These are phyloP conservation scores for Colletes collaris DNA, from an alignment of 2,888 invertebrate genomes.

Conservation along the genomic window DNA sequence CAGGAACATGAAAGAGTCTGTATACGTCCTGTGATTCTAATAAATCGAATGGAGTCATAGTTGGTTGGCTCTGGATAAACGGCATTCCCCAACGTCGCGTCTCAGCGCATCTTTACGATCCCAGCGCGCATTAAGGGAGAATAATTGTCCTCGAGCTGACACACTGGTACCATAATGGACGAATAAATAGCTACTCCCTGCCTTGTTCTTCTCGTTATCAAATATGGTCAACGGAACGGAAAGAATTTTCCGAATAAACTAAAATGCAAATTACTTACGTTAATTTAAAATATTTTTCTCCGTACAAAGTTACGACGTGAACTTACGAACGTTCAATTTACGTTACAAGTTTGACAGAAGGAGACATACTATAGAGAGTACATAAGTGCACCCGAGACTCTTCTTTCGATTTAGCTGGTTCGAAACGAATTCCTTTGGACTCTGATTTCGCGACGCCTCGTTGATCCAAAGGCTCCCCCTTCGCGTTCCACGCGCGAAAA, in stretches of 20 bases:
- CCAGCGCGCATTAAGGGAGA: slow-evolving; percentile 25
- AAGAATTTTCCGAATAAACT: too few species aligned
- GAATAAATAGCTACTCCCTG: slow-evolving; percentile 29
- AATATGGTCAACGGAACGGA: too few species aligned
- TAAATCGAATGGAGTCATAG: slow-evolving; percentile 35
- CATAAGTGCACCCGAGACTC: too few species aligned
- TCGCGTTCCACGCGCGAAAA: slow-evolving; percentile 6
- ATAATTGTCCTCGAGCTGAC: slow-evolving; percentile 37
- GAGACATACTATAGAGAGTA: too few species aligned
- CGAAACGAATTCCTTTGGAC: slow-evolving; percentile 4
- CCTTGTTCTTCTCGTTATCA: too few species aligned
- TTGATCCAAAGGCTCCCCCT: not conserved
- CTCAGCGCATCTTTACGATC: slow-evolving; percentile 19
- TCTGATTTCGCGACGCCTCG: not conserved
- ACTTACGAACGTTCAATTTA: too few species aligned
- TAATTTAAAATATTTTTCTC: too few species aligned
- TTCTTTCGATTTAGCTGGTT: too few species aligned
- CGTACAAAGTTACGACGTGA: too few species aligned
- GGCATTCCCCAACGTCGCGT: slow-evolving; percentile 15
- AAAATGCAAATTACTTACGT: too few species aligned
- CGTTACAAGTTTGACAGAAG: too few species aligned
- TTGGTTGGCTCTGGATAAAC: slow-evolving; percentile 24
- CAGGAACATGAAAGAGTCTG: slow-evolving; percentile 6
- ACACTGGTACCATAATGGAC: slow-evolving; percentile 27
- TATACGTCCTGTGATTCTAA: slow-evolving; percentile 3